Evolutionary conservation across 2,113 vertebrate genomes (phyloP).

Genomic region (Prionailurus viverrinus): DNA sequence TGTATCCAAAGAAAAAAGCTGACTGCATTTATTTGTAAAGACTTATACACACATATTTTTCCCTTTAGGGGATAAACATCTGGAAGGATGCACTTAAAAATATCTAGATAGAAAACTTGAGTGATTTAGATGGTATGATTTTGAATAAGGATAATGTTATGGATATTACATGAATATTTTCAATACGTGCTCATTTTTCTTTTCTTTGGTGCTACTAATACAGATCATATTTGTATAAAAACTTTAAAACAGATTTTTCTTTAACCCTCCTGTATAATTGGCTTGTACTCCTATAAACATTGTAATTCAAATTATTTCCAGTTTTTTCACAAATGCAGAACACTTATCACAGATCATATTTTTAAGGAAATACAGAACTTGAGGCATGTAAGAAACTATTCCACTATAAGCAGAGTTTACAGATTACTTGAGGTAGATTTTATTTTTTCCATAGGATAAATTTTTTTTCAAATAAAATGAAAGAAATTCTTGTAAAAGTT

Average conservation of each 20-base stretch:
- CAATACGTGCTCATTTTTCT: neutral
- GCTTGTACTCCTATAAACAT: constrained; percentile 76
- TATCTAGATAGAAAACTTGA: neutral
- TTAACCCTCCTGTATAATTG: constrained; percentile 53
- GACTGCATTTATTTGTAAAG: neutral
- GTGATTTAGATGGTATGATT: neutral
- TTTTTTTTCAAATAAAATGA: constrained; percentile 81
- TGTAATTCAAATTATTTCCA: constrained; percentile 55
- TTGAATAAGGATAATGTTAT: constrained; percentile 66
- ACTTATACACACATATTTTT: neutral
- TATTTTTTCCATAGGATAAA: constrained; percentile 83
- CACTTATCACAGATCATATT: constrained; percentile 73
- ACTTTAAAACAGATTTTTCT: constrained; percentile 70
- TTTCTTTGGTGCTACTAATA: constrained; percentile 57
- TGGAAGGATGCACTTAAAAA: constrained; percentile 50
- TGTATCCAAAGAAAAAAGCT: neutral
- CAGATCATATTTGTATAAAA: constrained; percentile 52
- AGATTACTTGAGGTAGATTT: constrained; percentile 79
- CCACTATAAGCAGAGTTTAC: constrained; percentile 64
- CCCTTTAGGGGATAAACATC: neutral
- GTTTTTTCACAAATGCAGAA: neutral
- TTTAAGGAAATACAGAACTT: constrained; percentile 71
- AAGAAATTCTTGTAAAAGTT: constrained; percentile 82
- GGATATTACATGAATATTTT: constrained; percentile 53
- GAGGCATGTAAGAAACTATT: constrained; percentile 75